Evolutionary conservation across 2,113 vertebrate species (phyloP).

Genomic region (Laterallus jamaicensis): DNA sequence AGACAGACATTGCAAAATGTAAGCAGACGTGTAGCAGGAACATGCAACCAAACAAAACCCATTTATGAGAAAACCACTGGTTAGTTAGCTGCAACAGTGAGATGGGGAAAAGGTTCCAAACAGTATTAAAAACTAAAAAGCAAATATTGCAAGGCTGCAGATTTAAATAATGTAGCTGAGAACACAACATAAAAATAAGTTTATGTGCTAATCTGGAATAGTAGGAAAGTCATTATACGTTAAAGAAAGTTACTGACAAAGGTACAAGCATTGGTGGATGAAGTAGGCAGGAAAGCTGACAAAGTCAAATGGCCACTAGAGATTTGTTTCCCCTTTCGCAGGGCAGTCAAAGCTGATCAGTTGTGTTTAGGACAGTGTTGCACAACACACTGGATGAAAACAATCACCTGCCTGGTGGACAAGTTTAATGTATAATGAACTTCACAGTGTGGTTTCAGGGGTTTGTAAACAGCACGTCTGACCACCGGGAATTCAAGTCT

Average conservation of each 20-base stretch:
- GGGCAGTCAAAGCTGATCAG: background rate
- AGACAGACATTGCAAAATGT: background rate
- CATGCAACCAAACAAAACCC: background rate
- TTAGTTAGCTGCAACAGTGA: background rate
- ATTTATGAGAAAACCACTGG: background rate
- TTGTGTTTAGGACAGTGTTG: background rate
- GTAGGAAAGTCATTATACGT: background rate
- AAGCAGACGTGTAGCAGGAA: background rate
- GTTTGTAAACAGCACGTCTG: background rate
- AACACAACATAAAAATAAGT: background rate
- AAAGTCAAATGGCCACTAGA: background rate
- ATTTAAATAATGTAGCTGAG: background rate
- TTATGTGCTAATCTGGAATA: background rate
- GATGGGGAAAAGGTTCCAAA: background rate
- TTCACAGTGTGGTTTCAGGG: background rate
- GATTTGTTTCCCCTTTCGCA: background rate
- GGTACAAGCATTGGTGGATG: background rate
- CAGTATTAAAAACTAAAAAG: background rate
- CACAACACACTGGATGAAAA: background rate
- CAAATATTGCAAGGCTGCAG: background rate
- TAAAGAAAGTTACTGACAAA: background rate
- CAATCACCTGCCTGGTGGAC: background rate
- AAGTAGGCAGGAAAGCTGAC: background rate
- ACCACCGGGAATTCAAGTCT: background rate
- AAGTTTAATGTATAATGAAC: background rate